Evolutionary conservation across 1,140 invertebrate species (phyloP).

Genomic region (Penaeus chinensis): DNA sequence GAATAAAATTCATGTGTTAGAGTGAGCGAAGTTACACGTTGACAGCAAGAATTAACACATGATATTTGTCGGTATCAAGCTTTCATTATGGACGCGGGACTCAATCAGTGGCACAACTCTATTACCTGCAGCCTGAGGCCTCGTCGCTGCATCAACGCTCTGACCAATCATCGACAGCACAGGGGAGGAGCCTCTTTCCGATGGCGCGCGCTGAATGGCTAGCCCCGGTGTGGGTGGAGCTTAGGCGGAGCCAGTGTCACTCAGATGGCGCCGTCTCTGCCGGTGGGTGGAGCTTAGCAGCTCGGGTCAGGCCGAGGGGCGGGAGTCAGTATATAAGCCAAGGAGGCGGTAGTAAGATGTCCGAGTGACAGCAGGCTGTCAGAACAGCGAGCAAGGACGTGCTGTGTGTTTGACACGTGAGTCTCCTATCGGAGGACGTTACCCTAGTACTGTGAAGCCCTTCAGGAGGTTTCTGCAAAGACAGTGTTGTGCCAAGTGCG

Average conservation of each 20-base stretch:
- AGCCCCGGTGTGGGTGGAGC: background rate
- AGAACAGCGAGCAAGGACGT: constrained; percentile 42
- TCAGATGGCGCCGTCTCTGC: constrained; percentile 26
- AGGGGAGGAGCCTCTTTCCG: background rate
- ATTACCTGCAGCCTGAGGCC: constrained; percentile 49
- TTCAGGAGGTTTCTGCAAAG: background rate
- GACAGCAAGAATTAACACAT: constrained; percentile 63
- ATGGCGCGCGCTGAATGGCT: background rate
- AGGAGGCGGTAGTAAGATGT: constrained; percentile 58
- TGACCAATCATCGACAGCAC: constrained; percentile 21
- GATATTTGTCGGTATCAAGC: constrained; percentile 63
- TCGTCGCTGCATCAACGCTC: constrained; percentile 6
- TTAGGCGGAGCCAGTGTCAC: constrained; percentile 38
- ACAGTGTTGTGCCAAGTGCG: constrained; percentile 25
- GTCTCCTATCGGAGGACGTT: constrained; percentile 38
- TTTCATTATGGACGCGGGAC: constrained; percentile 62
- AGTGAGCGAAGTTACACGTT: constrained; percentile 27
- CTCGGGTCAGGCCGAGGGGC: constrained; percentile 44
- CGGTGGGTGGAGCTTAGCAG: constrained; percentile 30
- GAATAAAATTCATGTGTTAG: constrained; percentile 31
- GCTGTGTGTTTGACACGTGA: constrained; percentile 54
- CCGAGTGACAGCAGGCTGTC: constrained; percentile 52
- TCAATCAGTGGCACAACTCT: constrained; percentile 63
- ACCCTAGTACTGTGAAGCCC: constrained; percentile 8
- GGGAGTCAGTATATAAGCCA: constrained; percentile 62